Conservation (phyloP, 2,113 vertebrate species). For the Corapipo altera region DNA sequence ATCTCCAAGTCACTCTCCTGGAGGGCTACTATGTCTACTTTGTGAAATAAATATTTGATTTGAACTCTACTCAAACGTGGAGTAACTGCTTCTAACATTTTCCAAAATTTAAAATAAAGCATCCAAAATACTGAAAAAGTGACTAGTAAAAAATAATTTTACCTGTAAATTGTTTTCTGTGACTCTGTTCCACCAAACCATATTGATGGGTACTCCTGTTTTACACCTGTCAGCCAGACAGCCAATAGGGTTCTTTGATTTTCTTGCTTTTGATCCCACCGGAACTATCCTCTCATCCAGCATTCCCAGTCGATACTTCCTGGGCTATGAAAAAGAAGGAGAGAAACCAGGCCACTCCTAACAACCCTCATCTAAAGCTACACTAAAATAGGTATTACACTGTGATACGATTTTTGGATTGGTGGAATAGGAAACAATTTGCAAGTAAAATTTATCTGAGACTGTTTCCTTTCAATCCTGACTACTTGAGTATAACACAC, state of each 20-base stretch:
- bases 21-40: neutral
- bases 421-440: conserved; percentile 73
- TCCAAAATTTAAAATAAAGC: conserved; percentile 52
- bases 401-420: conserved; percentile 38
- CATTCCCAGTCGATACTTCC: conserved; percentile 83
- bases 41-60: neutral
- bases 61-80: neutral
- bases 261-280: conserved; percentile 82
- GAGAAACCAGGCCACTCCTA: conserved; percentile 83
- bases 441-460: conserved; percentile 72
- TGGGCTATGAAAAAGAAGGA: conserved; percentile 83
- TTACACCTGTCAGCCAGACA: conserved; percentile 84
- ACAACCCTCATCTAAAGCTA: conserved; percentile 74
- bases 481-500: neutral
- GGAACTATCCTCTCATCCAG: conserved; percentile 85
- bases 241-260: conserved; percentile 83
- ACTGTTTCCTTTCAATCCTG: conserved; percentile 60
- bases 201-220: conserved; percentile 83
- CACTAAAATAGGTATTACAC: conserved; percentile 43
- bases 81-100: neutral
- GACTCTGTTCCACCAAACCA: conserved; percentile 86
- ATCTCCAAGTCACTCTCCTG: neutral
- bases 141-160: conserved; percentile 76
- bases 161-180: conserved; percentile 86
- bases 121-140: conserved; percentile 66